phyloP scores from a whole-genome alignment of 2,888 invertebrate species.

The Drosophila flavopinicola region DNA sequence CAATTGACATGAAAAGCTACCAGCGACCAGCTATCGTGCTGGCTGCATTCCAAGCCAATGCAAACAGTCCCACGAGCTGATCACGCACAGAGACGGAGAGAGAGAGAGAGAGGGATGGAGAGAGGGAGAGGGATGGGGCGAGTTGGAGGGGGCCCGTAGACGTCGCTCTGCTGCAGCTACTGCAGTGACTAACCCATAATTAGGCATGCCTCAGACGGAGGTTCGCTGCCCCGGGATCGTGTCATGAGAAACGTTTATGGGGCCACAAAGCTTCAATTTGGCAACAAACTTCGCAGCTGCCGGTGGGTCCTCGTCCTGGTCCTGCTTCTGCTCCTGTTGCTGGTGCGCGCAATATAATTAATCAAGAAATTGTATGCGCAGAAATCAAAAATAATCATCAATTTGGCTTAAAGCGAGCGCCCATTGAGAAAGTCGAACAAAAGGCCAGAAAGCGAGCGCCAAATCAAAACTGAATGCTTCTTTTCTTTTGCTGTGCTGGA shows the following conservation, averaged over 20 bases:
- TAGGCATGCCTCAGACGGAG: constrained; percentile 38
- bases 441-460: constrained; percentile 51
- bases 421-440: constrained; percentile 60
- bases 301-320: constrained; percentile 49
- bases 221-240: constrained; percentile 28
- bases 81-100: constrained; percentile 25
- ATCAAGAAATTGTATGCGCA: constrained; percentile 69
- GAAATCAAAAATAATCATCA: constrained; percentile 76
- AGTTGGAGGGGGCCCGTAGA: constrained; percentile 5
- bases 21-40: constrained; percentile 17
- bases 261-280: constrained; percentile 61
- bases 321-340: no score
- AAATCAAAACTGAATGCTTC: constrained; percentile 27
- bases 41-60: constrained; percentile 32
- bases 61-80: constrained; percentile 42
- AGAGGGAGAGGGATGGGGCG: background rate
- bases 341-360: constrained; percentile 71
- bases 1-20: constrained; percentile 68
- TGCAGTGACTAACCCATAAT: constrained; percentile 58
- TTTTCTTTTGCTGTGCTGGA: background rate
- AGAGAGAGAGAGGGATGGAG: background rate
- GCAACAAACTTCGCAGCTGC: constrained; percentile 60
- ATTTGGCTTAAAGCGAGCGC: constrained; percentile 51
- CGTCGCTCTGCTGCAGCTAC: constrained; percentile 12
- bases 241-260: constrained; percentile 70